phyloP scores from a whole-genome alignment of 2,113 vertebrate genomes.

The Hirundichthys speculiger region DNA sequence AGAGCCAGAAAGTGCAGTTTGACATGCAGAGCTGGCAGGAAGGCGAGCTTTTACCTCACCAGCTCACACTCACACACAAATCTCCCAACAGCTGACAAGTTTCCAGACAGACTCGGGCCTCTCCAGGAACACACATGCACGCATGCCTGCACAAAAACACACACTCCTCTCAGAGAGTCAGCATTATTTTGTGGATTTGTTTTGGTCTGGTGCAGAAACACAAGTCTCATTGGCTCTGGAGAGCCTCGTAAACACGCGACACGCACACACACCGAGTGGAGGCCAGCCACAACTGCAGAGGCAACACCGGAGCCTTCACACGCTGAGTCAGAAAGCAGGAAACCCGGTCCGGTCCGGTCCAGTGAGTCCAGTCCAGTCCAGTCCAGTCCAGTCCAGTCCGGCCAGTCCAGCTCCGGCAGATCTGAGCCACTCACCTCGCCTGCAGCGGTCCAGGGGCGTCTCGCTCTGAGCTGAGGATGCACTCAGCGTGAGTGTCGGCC shows the following conservation, averaged over 20 bases:
- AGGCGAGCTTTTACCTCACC: conserved; percentile 45
- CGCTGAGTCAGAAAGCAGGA: conserved; percentile 9
- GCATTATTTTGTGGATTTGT: conserved; percentile 73
- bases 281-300: conserved; percentile 36
- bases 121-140: conserved; percentile 35
- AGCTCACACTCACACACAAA: conserved; percentile 36
- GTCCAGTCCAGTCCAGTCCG: too few relatives aligned
- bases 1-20: conserved; percentile 37
- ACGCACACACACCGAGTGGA: conserved; percentile 26
- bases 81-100: conserved; percentile 64
- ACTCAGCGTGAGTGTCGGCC: conserved; percentile 60
- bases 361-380: too few relatives aligned
- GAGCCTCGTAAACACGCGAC: conserved; percentile 50
- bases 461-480: conserved; percentile 63
- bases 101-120: conserved; percentile 60
- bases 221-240: conserved; percentile 60
- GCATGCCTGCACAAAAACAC: conserved; percentile 41
- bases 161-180: conserved; percentile 59
- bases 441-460: conserved; percentile 80
- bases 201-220: conserved; percentile 76
- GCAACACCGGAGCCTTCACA: conserved; percentile 1
- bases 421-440: conserved; percentile 73
- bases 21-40: conserved; percentile 54
- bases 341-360: too few relatives aligned
- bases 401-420: conserved; percentile 22